Base-by-base conservation (phyloP, 2,888 invertebrate genomes). In the Spisula subtruncata region DNA sequence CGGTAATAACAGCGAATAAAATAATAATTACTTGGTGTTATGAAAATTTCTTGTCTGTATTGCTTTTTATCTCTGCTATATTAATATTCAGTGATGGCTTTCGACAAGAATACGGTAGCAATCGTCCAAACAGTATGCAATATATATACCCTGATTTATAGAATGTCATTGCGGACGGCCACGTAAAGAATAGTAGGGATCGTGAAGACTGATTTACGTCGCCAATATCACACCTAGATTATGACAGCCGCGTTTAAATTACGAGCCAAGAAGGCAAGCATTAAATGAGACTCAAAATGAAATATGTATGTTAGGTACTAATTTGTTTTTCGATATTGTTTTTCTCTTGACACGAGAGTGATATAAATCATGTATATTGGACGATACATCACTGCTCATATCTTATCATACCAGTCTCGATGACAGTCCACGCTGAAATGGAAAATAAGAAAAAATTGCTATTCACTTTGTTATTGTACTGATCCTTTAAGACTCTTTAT, bases 251-350 rank as follows among this genome's bases (percentile, higher is more conserved):
- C 48, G 18, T 80, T 83, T 88, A 88, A 87, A 82, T 79, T 82
- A 87, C 75, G 82, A 87, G 75, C 87, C 20, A 56, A 75, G 85
- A 83, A 80, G 71, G 82, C 86, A 29, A 32, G 75, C 79, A 89
- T 87, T 86, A 90, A 89, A 87, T 85, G 88, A 90, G 89, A 87
- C 88, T 86, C 56, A 80, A 83, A 80, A 89, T 92, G 92, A 92
- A 89, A 92, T 89, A 92, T 92, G 90, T 91, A 88, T 85, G 66
- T 66, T 87, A 81, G 89, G 84, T 84, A 91, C 92, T 91, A 90
- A 91, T 92, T 89, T 90, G 92, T 90, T 91, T 89, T 91, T 90
- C 89, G 81, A 91, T 92, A 92, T 91, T 92, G 92, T 91, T 85
- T 88, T 92, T 91, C 89, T 82, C 85, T 80, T 90, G 92, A 89